Percentiles rank a stretch among this genome's conserved stretches.
These are phyloP conservation scores for Mantis religiosa DNA, from an alignment of 2,888 invertebrate genomes.

Conservation along the genomic window DNA sequence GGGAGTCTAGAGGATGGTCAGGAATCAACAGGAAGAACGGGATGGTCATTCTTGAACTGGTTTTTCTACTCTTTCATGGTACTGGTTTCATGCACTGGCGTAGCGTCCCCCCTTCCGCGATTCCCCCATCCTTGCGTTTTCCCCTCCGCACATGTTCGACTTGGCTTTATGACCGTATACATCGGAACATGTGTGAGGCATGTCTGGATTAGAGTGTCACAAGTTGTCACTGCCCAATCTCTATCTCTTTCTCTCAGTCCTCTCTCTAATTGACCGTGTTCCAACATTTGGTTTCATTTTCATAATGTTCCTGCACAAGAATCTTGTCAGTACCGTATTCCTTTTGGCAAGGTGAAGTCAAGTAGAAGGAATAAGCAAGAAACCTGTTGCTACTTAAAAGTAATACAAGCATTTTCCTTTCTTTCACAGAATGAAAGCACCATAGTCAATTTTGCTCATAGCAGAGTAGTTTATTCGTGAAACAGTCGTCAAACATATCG, in stretches of 20 bases:
- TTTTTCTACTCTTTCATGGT: constrained; percentile 13
- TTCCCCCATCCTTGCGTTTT: not conserved
- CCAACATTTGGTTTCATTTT: not conserved
- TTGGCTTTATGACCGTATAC: not conserved
- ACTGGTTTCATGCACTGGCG: not conserved
- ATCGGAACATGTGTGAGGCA: not conserved
- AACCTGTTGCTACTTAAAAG: no score
- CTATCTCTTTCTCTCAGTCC: not conserved
- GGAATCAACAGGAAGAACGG: not conserved
- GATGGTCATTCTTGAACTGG: constrained; percentile 19
- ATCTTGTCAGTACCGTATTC: not conserved
- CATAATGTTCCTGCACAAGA: not conserved
- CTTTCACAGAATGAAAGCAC: no score
- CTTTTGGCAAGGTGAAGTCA: not conserved
- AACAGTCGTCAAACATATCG: no score
- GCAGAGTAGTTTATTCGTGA: no score
- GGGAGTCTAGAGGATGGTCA: not conserved
- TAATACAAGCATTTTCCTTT: no score
- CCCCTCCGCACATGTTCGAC: not conserved
- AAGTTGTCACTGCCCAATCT: not conserved
- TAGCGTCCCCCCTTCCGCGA: not conserved
- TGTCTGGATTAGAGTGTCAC: not conserved
- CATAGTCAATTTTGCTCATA: no score
- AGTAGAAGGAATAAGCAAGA: not conserved
- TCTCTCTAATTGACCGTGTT: not conserved